Evolutionary conservation across 2,888 invertebrate genomes (phyloP), one percentile per base, ranked within the genome.

Genomic region (Fabriciana adippe): DNA sequence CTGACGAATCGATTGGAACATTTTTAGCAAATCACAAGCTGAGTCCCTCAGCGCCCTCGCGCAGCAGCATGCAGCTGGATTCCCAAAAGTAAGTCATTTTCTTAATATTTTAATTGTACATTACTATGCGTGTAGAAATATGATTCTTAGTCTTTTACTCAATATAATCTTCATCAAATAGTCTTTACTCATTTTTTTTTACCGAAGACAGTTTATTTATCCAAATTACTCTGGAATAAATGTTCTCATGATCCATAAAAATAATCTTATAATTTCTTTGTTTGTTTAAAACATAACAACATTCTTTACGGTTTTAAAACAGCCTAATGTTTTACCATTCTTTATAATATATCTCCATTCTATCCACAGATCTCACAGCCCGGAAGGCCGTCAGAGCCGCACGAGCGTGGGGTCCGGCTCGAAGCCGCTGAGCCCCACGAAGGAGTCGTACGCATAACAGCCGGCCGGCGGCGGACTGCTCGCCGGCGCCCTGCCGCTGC

Each of bases 1-100:
- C 94, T 0, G 94, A 94, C 81, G 94, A 94, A 78, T 94, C 94
- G 0, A 94, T 95, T 75, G 94, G 93, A 79, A 94, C 94, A 51
- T 94, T 94, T 86, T 84, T 95, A 73, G 93, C 94, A 48, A 94
- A 94, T 79, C 94, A 94, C 87, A 94, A 94, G 81, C 81, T 93
- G 64, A 91, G 93, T 68, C 90, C 93, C 1, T 85, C 88, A 18
- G 90, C 81, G 63, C 90, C 92, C 0, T 88, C 89, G 1, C 76
- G 91, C 66, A 84, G 81, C 78, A 89, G 87, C 74, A 72, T 88
- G 54, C 88, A 89, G 8, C 86, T 89, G n/a, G 92, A 92, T 72
- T 87, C 90, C 59, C 90, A 91, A 66, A 92, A 91, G 92, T 92
- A 74, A 83, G 80, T 70, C 0, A 31, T 14, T 56, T 13, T 15